Conservation (phyloP, 2,888 invertebrate genomes). For the Andrena dorsata region DNA sequence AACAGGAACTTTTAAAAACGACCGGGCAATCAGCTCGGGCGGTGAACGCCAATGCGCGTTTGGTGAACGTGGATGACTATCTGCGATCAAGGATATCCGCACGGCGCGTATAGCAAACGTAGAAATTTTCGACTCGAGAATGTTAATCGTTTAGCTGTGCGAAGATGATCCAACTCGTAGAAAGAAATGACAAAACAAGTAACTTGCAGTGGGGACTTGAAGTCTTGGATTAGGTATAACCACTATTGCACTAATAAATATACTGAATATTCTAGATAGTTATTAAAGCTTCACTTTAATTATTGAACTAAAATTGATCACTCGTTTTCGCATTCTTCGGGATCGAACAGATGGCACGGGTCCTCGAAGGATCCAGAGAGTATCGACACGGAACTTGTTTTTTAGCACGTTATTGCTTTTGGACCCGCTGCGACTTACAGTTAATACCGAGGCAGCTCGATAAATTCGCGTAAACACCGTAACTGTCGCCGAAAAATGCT, state of each 20-base stretch:
- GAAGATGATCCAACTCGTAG: no score
- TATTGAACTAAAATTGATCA: neutral
- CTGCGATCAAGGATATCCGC: no score
- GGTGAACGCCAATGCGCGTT: neutral
- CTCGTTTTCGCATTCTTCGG: neutral
- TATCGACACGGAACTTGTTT: conserved; percentile 62
- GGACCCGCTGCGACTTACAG: conserved; percentile 55
- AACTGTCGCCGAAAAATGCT: conserved; percentile 39
- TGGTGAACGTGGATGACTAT: neutral
- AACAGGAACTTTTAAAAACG: neutral
- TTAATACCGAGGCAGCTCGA: conserved; percentile 63
- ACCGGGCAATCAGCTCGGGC: neutral
- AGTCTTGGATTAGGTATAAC: no score
- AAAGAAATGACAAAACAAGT: no score
- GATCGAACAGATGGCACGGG: neutral
- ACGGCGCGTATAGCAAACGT: no score
- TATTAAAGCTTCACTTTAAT: neutral
- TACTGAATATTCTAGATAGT: neutral
- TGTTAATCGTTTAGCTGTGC: no score
- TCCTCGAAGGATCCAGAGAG: neutral
- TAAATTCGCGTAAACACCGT: conserved; percentile 68
- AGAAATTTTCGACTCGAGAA: no score
- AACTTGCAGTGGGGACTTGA: no score
- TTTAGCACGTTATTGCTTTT: conserved; percentile 30
- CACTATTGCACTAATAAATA: neutral